These are phyloP conservation scores for Panopea generosa DNA, from an alignment of 2,888 invertebrate species.

Conservation along the genomic window DNA sequence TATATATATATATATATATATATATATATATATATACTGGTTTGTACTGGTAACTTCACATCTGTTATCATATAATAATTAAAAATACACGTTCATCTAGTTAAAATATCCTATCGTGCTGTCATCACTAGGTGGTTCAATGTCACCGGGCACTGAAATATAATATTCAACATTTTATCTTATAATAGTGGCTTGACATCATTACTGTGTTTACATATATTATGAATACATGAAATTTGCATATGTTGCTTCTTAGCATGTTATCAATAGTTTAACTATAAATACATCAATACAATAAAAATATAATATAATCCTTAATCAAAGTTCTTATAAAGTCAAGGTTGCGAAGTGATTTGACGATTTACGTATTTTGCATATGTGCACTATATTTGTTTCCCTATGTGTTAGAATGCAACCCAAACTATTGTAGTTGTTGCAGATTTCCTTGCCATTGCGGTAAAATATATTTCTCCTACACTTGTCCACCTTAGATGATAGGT, in stretches of 20 bases:
- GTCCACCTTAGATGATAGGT: not conserved
- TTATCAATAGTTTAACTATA: too few species aligned
- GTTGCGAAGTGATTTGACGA: not conserved
- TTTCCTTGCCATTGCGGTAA: not conserved
- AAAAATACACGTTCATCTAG: not conserved
- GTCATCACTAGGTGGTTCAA: too few species aligned
- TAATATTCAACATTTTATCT: too few species aligned
- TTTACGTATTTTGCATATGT: not conserved
- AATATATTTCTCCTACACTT: not conserved
- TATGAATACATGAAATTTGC: too few species aligned
- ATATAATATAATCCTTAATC: too few species aligned
- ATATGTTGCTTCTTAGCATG: too few species aligned
- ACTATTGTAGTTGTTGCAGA: not conserved
- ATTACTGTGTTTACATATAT: too few species aligned
- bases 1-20: not conserved
- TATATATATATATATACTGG: not conserved
- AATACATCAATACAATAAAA: too few species aligned
- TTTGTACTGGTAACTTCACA: not conserved
- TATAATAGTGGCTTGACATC: too few species aligned
- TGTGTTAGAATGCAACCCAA: not conserved
- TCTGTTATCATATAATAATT: too few species aligned
- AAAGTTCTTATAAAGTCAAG: too few species aligned
- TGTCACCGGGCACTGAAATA: too few species aligned
- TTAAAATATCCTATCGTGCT: not conserved
- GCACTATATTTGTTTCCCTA: not conserved